Evolutionary conservation across 2,888 invertebrate genomes (phyloP), one percentile per base, ranked within the genome.

Genomic region (Cataglyphis altisquamis): DNA sequence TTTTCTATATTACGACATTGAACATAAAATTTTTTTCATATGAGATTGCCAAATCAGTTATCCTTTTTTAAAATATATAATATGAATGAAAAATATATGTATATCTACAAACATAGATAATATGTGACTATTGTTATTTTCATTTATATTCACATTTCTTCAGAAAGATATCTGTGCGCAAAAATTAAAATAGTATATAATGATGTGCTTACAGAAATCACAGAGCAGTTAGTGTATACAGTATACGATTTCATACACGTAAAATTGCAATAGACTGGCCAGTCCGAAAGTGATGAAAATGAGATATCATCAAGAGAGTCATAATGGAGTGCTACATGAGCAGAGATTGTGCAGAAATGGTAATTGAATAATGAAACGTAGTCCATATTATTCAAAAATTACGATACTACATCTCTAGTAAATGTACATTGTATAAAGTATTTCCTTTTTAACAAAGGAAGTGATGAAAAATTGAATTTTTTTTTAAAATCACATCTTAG

Each of bases 181-280:
- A 82, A 84, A 83, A 90, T 88, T 90, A 90, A 90, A 89, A 83
- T 87, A 89, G 81, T 86, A 83, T 90, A 88, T 93, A 86, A 89
- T 92, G 90, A 92, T 93, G 89, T 93, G 93, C 89, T 93, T 93
- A 88, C 93, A 93, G 93, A 92, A 92, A 80, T 92, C 91, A 90
- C 90, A 91, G 87, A 89, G 90, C 92, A 92, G 91, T 93, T 93
- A 93, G 92, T 93, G 91, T 91, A 90, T 88, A 87, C 88, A 86
- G 90, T 92, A 91, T 91, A 89, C 89, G 88, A 86, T 89, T 90
- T 91, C 87, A 91, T 92, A 91, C 90, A 90, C 90, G 88, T 87
- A 85, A 90, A 91, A 90, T 89, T 78, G 90, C 88, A 89, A 89
- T 91, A 90, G 90, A 91, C 90, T 92, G 91, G 90, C 86, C 89